Evolutionary conservation across 2,113 vertebrate species (phyloP), one percentile per base, ranked within the genome.

Genomic region (Bufo bufo): DNA sequence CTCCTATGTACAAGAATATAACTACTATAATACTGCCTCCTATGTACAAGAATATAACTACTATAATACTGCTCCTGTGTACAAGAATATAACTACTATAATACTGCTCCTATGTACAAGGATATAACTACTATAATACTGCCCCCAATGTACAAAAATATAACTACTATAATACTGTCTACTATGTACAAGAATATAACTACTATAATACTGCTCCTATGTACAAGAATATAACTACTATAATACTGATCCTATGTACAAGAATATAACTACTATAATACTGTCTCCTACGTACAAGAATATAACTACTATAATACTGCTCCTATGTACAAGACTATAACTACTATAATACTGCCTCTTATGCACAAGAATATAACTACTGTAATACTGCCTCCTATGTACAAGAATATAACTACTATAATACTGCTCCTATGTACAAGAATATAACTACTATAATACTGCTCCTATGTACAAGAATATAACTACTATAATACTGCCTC

Each of bases 401-500:
- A 58, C 56, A 58, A 58, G 56, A 58, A 58, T 58, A 58, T 58
- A 58, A 58, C 56, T 58, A 58, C 56, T 58, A 58, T 58, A 58
- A 58, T 58, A 58, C 56, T 58, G 12, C 56, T 58, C 56, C 56
- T 58, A 58, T 58, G 56, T 58, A 58, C 56, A 58, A 58, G 56
- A 58, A 58, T 58, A 58, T 58, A 58, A 58, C 56, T 58, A 58
- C 56, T 58, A 58, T 58, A 58, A 58, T 58, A 58, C 6, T 58
- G 56, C 56, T 10, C n/a, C 65, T 33, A 69, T 69, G 12, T 69
- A 69, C 65, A 69, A 69, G 65, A 23, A 69, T 69, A 69, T 69
- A 69, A 69, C 65, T 69, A 69, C 65, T 69, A 69, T 69, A 69
- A 69, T 69, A 69, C 65, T 69, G 65, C 65, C 65, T 19, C 59